Evolutionary conservation across 1,140 invertebrate species (phyloP).

Genomic region (Phortica variegata): DNA sequence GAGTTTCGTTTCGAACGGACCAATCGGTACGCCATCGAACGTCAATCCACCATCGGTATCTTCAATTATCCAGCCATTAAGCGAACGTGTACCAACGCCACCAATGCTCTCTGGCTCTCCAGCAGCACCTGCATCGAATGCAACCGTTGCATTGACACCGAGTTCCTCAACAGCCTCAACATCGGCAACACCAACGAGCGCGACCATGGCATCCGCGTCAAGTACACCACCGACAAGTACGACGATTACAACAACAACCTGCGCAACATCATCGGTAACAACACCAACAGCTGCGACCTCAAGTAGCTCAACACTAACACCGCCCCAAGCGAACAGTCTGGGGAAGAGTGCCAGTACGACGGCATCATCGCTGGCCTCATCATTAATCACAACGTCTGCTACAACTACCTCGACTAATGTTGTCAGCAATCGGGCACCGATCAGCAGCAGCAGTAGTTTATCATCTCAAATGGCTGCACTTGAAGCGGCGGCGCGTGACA

Average conservation of each 20-base stretch:
- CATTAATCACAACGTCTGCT: not conserved
- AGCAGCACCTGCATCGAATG: slow-evolving; percentile 34
- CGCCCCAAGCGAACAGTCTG: slow-evolving; percentile 18
- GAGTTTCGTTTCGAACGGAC: slow-evolving; percentile 54
- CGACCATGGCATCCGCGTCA: slow-evolving; percentile 3
- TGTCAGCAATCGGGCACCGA: slow-evolving; percentile 29
- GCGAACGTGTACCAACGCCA: slow-evolving; percentile 40
- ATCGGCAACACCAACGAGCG: slow-evolving; percentile 15
- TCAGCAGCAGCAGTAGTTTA: slow-evolving; percentile 57
- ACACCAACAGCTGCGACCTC: slow-evolving; percentile 27
- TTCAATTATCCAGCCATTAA: slow-evolving; percentile 53
- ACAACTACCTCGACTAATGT: slow-evolving; percentile 20
- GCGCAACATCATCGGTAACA: slow-evolving; percentile 11
- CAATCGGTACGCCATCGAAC: slow-evolving; percentile 57
- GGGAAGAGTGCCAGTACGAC: slow-evolving; percentile 4
- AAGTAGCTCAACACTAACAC: slow-evolving; percentile 20
- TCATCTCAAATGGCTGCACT: slow-evolving; percentile 73
- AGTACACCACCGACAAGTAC: slow-evolving; percentile 9
- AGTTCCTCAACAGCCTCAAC: slow-evolving; percentile 24
- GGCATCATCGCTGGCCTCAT: no score
- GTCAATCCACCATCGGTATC: slow-evolving; percentile 59
- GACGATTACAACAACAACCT: slow-evolving; percentile 36
- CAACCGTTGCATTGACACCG: slow-evolving; percentile 14
- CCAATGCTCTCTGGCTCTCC: slow-evolving; percentile 26
- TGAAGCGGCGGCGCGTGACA: slow-evolving; percentile 65